A percentile compares a stretch with the other conserved stretches of the same genome.
These are phyloP conservation scores for Melikaiella ostensackeni DNA, from an alignment of 2,888 invertebrate species.

Conservation along the genomic window DNA sequence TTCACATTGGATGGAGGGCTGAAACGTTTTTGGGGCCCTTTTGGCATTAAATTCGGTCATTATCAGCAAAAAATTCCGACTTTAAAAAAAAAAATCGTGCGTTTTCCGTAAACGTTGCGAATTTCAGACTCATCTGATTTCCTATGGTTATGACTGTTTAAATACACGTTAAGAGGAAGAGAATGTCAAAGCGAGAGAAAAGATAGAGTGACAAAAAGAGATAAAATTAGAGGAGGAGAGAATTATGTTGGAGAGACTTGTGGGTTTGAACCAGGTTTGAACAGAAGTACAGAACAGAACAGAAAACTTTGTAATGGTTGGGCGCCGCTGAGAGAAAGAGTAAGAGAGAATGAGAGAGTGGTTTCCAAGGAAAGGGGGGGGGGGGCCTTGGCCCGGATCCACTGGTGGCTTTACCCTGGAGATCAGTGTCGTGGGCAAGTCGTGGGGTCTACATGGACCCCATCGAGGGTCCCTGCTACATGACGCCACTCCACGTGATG, in stretches of 20 bases:
- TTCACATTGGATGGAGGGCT: no score
- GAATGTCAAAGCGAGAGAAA: neutral
- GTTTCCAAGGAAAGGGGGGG: conserved; percentile 45
- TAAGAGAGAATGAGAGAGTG: neutral
- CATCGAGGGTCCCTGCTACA: conserved; percentile 27
- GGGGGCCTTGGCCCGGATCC: conserved; percentile 64
- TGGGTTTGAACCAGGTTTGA: neutral
- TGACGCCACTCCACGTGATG: conserved; percentile 39
- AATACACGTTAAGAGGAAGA: neutral
- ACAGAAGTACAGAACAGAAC: conserved; percentile 8
- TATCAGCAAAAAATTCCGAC: no score
- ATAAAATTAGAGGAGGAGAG: neutral
- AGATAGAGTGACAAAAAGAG: conserved; percentile 9
- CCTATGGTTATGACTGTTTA: neutral
- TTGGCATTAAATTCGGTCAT: no score
- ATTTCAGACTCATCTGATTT: no score
- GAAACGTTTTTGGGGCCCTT: no score
- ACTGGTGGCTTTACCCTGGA: conserved; percentile 52
- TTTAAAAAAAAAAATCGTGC: no score
- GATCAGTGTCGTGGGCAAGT: conserved; percentile 37
- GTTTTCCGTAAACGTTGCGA: no score
- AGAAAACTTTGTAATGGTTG: conserved; percentile 30
- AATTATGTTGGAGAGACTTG: neutral
- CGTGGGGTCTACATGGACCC: conserved; percentile 38
- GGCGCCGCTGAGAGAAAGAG: conserved; percentile 42